Evolutionary conservation across 1,140 invertebrate genomes (phyloP).

Genomic region (Gonioctena quinquepunctata): DNA sequence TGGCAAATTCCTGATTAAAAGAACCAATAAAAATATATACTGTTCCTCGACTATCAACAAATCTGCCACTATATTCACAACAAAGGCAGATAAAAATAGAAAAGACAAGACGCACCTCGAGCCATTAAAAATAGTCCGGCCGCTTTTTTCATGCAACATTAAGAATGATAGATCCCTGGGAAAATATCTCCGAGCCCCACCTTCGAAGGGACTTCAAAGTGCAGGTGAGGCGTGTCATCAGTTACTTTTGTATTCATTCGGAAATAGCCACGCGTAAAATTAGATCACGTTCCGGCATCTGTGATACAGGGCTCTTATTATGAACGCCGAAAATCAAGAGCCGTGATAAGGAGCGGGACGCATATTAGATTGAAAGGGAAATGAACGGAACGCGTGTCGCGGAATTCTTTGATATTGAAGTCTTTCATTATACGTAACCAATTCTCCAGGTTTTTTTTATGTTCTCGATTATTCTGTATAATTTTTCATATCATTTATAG

Average conservation of each 20-base stretch:
- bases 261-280: neutral
- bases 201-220: neutral
- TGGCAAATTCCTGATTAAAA: too few species aligned
- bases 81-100: neutral
- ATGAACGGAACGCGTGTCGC: too few species aligned
- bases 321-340: neutral
- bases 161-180: neutral
- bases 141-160: neutral
- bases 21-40: too few species aligned
- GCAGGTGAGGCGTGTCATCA: neutral
- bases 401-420: too few species aligned
- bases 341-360: neutral
- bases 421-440: too few species aligned
- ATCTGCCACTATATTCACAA: too few species aligned
- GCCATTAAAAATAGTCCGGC: neutral
- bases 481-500: too few species aligned
- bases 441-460: too few species aligned
- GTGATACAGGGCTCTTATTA: neutral
- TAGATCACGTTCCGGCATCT: neutral
- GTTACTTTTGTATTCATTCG: neutral
- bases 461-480: too few species aligned
- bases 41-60: too few species aligned
- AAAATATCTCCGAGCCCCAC: neutral
- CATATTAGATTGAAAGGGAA: neutral
- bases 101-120: neutral